Conservation (phyloP, 2,888 invertebrate species). For the Lomographa bimaculata region DNA sequence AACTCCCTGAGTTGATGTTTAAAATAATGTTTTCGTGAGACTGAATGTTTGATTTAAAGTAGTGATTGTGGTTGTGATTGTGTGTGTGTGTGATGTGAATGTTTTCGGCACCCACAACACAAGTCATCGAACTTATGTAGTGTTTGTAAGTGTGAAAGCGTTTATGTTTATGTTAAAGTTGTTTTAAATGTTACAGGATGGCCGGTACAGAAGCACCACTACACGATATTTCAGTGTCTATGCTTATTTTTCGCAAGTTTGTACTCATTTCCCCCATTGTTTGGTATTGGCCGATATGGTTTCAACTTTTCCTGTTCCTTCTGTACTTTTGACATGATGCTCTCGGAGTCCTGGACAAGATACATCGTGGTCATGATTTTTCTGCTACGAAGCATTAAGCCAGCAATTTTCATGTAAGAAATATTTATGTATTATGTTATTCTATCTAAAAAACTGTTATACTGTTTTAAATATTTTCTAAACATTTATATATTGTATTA, state of each 20-base stretch:
- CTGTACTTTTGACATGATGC: slow-evolving; percentile 66
- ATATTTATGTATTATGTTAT: neutral
- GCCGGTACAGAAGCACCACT: slow-evolving; percentile 56
- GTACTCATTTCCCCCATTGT: slow-evolving; percentile 63
- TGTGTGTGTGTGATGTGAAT: too few relatives aligned
- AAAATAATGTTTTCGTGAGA: too few relatives aligned
- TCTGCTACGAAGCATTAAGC: slow-evolving; percentile 63
- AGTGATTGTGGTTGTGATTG: too few relatives aligned
- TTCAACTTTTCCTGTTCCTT: slow-evolving; percentile 67
- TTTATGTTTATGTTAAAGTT: too few relatives aligned
- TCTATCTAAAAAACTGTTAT: too few relatives aligned
- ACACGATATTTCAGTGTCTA: slow-evolving; percentile 52
- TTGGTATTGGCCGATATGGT: slow-evolving; percentile 64
- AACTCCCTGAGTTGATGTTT: too few relatives aligned
- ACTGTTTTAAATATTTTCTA: too few relatives aligned
- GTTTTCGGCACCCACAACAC: too few relatives aligned
- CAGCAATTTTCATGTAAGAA: slow-evolving; percentile 66
- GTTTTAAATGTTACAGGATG: slow-evolving; percentile 61
- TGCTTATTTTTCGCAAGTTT: slow-evolving; percentile 58
- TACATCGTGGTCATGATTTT: slow-evolving; percentile 55
- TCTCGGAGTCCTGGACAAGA: slow-evolving; percentile 53
- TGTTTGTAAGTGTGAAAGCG: too few relatives aligned
- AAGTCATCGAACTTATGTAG: too few relatives aligned
- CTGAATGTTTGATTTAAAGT: too few relatives aligned
- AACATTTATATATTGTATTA: too few relatives aligned